Evolutionary conservation across 2,888 invertebrate genomes (phyloP).

Genomic region (Megamerina dolium): DNA sequence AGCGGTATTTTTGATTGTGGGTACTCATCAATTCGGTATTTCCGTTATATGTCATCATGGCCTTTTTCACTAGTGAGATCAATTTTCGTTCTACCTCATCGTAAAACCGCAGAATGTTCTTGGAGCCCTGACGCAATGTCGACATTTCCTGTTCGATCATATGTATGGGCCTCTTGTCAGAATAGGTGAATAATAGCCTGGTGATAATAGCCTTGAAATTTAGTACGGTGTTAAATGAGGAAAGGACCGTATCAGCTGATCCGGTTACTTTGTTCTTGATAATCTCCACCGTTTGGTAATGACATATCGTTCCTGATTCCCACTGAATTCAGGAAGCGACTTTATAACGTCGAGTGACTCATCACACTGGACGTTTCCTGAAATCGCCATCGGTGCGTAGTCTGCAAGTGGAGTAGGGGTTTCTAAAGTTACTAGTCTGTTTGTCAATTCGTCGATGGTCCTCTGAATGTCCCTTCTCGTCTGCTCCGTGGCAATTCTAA

Average conservation of each 20-base stretch:
- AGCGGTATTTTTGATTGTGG: slow-evolving; percentile 8
- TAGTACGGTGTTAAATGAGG: slow-evolving; percentile 18
- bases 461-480: no score
- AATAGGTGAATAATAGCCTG: slow-evolving; percentile 19
- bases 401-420: no score
- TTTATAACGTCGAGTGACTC: no score
- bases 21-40: not conserved
- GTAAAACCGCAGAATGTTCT: slow-evolving; percentile 16
- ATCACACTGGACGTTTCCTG: no score
- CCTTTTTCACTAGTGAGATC: slow-evolving; percentile 21
- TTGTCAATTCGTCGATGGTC: no score
- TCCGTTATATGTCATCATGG: slow-evolving; percentile 19
- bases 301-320: no score
- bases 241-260: slow-evolving; percentile 10
- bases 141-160: slow-evolving; percentile 19
- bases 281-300: slow-evolving; percentile 15
- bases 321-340: no score
- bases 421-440: no score
- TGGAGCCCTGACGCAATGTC: slow-evolving; percentile 19
- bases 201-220: slow-evolving; percentile 18
- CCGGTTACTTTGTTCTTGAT: slow-evolving; percentile 12
- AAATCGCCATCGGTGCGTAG: no score
- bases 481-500: no score
- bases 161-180: slow-evolving; percentile 19
- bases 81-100: slow-evolving; percentile 20